These are phyloP conservation scores for Nycticebus coucang DNA, from an alignment of 2,113 vertebrate species.

Conservation along the genomic window DNA sequence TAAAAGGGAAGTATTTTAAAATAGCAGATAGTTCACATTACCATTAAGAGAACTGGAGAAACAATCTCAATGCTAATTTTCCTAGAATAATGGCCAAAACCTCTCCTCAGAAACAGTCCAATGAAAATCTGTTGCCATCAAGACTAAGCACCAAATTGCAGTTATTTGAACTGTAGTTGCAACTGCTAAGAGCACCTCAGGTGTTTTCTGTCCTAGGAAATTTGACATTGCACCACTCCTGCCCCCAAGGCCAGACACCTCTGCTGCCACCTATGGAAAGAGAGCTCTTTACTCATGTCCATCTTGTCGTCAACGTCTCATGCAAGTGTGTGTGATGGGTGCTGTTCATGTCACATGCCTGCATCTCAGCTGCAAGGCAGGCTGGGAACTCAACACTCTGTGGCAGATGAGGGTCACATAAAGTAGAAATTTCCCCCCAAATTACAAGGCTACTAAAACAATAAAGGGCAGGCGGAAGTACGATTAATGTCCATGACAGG, in stretches of 20 bases:
- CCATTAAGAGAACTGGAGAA: background rate
- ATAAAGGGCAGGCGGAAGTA: background rate
- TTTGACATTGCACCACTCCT: background rate
- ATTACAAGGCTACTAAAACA: background rate
- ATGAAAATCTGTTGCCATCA: background rate
- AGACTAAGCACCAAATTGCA: background rate
- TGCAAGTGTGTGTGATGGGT: background rate
- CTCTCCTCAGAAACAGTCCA: background rate
- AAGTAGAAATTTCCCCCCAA: background rate
- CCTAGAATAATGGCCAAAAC: background rate
- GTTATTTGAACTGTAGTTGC: background rate
- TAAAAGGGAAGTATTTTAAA: constrained; percentile 1
- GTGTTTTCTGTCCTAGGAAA: background rate
- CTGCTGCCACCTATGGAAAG: background rate
- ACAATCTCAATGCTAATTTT: background rate
- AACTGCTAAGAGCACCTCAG: background rate
- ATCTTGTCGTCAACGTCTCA: background rate
- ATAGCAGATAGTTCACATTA: background rate
- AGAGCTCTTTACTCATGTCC: background rate
- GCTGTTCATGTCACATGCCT: background rate
- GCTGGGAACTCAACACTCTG: background rate
- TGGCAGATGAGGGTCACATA: background rate
- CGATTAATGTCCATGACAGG: background rate
- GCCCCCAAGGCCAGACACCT: background rate
- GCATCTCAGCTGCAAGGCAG: background rate